Evolutionary conservation across 2,797 vertebrate genomes (phyloP), one percentile per base, ranked within the genome.

Genomic region (Macroramphosus scolopax): DNA sequence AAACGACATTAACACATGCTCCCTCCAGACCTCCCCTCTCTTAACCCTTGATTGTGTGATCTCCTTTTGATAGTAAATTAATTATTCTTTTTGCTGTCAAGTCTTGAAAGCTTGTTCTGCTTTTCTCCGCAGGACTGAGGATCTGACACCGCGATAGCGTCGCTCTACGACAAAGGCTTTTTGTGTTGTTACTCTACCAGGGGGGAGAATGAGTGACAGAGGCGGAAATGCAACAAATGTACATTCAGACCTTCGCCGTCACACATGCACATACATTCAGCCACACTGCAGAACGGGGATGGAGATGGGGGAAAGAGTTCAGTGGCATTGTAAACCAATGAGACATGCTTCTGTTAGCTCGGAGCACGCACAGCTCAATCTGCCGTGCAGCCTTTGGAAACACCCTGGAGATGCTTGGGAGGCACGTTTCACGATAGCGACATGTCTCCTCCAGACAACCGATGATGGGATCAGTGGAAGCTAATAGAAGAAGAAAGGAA

Each of bases 1-100:
- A 82, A 87, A 84, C 48, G 65, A 45, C 77, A 78, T 85, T 85
- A 87, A 78, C 63, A 73, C 80, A 56, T 72, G 61, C 68, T 76
- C 60, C 70, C 74, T 57, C 39, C 58, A 68, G 63, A 70, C 40
- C 52, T 47, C 33, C 25, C 54, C 61, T 61, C 67, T 66, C 45
- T 77, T 71, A 81, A 75, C 67, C 65, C 69, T 68, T 55, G 29
- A 34, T 64, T 58, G 57, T 45, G 32, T 39, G 48, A 48, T 51
- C 45, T 47, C n/a, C 43, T 42, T 72, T 72, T 66, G 56, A 83
- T 62, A 56, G 53, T 32, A 59, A 56, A 75, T 45, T 29, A 51
- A 76, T 77, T 48, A 74, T 75, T 75, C 54, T 25, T 49, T 71
- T 75, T 82, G 54, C 56, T 37, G 17, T 32, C n/a, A 30, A 61